Evolutionary conservation across 1,140 invertebrate genomes (phyloP), one percentile per base, ranked within the genome.

Genomic region (Ceratoteleas bidentatus): DNA sequence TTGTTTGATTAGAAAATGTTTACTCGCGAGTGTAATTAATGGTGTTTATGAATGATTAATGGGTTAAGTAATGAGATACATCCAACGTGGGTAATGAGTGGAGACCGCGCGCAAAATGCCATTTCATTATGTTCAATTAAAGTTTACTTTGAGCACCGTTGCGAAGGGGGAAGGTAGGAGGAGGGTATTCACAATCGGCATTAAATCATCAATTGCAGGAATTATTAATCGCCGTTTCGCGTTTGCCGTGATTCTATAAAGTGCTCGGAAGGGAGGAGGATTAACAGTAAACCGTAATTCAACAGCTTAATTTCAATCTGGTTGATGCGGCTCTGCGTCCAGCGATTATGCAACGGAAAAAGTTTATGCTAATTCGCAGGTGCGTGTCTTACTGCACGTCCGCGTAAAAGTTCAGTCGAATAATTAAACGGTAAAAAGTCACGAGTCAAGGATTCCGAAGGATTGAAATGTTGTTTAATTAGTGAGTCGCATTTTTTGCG

Each of bases 91-190:
- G 11, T 68, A 68, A 76, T 53, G 50, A 70, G 49, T 24, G 43
- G 68, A 68, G 52, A 52, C n/a, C 58, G 16, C 14, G 38, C 24
- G 13, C 43, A 66, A 66, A 80, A 69, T 69, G 62, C 64, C 57
- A 73, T 80, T 80, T 68, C 62, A 80, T 68, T 80, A 61, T 58
- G 50, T 79, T 73, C 69, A 72, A 80, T 80, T 74, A 80, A 64
- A 80, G 24, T 65, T 65, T 58, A 15, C 61, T 61, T 69, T 36
- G 2, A 72, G 10, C 24, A 4, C 24, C 24, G 24, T 24, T 24
- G 1, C 24, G n/a, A n/a, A n/a, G n/a, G n/a, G n/a, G n/a, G n/a
- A n/a, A 24, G 24, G 24, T 4, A 4, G 24, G 24, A 4, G 24
- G 24, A 45, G 6, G 49, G 54, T 72, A 72, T 72, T 72, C 3